Percentiles rank a stretch among this genome's conserved stretches.
phyloP scores from a whole-genome alignment of 2,113 vertebrate genomes.

The Dasyornis broadbenti region DNA sequence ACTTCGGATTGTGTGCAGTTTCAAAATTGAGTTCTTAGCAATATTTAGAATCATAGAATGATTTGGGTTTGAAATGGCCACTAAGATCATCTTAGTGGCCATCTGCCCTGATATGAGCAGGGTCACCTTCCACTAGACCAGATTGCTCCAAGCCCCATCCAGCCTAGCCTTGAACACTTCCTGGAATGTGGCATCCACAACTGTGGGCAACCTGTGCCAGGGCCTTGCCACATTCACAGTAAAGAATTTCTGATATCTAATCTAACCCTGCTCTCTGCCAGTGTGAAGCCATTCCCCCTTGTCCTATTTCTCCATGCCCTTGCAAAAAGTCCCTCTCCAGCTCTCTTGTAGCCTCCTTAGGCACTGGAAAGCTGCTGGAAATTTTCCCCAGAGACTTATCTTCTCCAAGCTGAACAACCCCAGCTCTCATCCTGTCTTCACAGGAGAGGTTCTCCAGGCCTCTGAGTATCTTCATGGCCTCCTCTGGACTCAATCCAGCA shows the following conservation, averaged over 20 bases:
- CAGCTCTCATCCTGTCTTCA: not conserved
- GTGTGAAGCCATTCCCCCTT: fast-evolving
- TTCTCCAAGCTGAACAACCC: not conserved
- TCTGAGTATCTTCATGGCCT: not conserved
- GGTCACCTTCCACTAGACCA: not conserved
- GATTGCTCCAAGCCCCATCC: not conserved
- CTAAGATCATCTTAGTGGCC: fast-evolving
- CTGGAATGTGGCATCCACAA: not conserved
- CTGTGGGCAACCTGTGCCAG: not conserved
- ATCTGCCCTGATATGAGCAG: not conserved
- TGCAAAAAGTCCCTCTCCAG: not conserved
- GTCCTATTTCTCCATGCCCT: not conserved
- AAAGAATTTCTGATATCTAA: not conserved
- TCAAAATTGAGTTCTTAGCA: not conserved
- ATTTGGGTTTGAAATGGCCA: not conserved
- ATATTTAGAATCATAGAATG: not conserved
- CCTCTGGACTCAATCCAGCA: not conserved
- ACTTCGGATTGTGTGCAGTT: not conserved
- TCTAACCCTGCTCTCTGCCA: not conserved
- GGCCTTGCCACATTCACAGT: not conserved
- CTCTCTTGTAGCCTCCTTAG: not conserved
- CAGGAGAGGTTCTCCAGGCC: not conserved
- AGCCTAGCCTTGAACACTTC: not conserved
- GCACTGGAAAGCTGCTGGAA: not conserved
- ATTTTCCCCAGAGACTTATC: not conserved